Percentiles rank a stretch among this genome's conserved stretches.
phyloP scores from a whole-genome alignment of 2,888 invertebrate genomes.

The Strigamia crassipes region DNA sequence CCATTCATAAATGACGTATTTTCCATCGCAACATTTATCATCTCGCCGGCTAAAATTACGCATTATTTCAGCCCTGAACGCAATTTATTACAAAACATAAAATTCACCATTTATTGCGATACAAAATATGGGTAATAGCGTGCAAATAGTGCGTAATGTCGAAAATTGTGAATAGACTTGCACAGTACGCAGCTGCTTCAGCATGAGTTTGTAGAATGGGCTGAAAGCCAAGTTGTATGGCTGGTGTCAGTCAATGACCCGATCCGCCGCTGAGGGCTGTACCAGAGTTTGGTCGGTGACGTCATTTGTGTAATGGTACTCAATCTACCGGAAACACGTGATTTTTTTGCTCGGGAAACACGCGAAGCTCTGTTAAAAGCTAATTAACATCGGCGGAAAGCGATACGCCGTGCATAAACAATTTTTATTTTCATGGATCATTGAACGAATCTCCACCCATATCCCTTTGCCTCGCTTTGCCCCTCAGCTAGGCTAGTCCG shows the following conservation, averaged over 20 bases:
- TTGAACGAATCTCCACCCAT: neutral
- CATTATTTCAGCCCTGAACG: too few relatives aligned
- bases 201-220: conserved; percentile 12
- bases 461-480: neutral
- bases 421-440: neutral
- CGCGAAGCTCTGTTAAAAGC: neutral
- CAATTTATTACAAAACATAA: too few relatives aligned
- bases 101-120: too few relatives aligned
- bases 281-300: neutral
- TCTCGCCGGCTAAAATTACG: too few relatives aligned
- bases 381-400: neutral
- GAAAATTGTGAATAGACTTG: neutral
- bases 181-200: neutral
- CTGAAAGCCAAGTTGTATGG: conserved; percentile 16
- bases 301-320: neutral
- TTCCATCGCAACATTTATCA: neutral
- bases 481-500: neutral
- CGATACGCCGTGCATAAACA: neutral
- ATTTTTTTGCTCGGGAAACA: neutral
- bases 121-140: too few relatives aligned
- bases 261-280: neutral
- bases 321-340: conserved; percentile 19
- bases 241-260: conserved; percentile 18
- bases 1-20: neutral
- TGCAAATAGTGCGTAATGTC: neutral